phyloP scores from a whole-genome alignment of 2,888 invertebrate species.

The Eupithecia dodoneata region DNA sequence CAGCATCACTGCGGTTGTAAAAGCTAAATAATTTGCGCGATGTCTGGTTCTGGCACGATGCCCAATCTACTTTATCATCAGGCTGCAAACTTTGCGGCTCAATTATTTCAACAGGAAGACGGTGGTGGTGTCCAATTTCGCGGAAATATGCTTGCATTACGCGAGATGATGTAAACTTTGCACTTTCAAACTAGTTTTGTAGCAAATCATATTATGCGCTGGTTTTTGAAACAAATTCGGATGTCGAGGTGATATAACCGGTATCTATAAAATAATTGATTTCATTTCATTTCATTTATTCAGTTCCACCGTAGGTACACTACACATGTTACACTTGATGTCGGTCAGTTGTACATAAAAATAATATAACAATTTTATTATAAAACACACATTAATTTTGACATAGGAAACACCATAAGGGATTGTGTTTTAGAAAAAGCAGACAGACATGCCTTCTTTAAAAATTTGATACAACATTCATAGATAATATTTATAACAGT shows the following conservation, averaged over 20 bases:
- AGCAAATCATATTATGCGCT: neutral
- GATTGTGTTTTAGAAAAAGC: too few species aligned
- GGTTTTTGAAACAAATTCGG: neutral
- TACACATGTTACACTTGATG: too few species aligned
- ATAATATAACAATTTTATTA: too few species aligned
- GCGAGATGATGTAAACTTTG: constrained; percentile 22
- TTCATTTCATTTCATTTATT: too few species aligned
- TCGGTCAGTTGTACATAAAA: too few species aligned
- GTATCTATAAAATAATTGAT: neutral
- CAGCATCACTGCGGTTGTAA: constrained; percentile 21
- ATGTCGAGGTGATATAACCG: neutral
- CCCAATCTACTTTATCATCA: constrained; percentile 33
- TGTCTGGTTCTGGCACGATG: constrained; percentile 26
- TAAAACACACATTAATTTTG: too few species aligned
- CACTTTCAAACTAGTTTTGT: constrained; percentile 8
- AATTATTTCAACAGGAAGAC: constrained; percentile 38
- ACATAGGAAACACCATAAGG: too few species aligned
- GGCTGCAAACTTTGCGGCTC: constrained; percentile 35
- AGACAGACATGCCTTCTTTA: too few species aligned
- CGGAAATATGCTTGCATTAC: constrained; percentile 34
- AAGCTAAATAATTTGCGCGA: constrained; percentile 31
- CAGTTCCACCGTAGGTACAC: too few species aligned
- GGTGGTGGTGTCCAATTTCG: constrained; percentile 32
- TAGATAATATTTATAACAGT: too few species aligned
- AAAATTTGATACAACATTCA: too few species aligned